phyloP scores from a whole-genome alignment of 2,888 invertebrate genomes.

The Hydriomena furcata region DNA sequence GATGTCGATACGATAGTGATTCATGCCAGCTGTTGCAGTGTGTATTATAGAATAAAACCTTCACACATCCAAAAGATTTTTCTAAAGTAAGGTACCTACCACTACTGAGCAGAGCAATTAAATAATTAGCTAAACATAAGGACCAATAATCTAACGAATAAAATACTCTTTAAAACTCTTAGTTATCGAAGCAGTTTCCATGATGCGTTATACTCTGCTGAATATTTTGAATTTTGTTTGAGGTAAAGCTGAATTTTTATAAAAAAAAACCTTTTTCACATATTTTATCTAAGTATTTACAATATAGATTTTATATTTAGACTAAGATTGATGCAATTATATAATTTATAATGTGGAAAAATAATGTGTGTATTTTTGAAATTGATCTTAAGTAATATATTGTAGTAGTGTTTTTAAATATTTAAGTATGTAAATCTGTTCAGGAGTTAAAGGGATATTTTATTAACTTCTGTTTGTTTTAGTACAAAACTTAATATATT shows the following conservation, averaged over 20 bases:
- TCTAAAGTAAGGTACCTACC: background rate
- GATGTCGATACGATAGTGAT: too few relatives aligned
- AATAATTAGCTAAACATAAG: conserved; percentile 32
- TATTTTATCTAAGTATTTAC: conserved; percentile 36
- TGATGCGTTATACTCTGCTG: conserved; percentile 15
- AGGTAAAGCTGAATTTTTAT: conserved; percentile 27
- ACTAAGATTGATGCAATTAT: conserved; percentile 28
- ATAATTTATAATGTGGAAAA: conserved; percentile 26
- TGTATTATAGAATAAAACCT: too few relatives aligned
- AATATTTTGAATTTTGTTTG: conserved; percentile 21
- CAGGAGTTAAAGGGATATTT: conserved; percentile 11
- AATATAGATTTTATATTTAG: conserved; percentile 34
- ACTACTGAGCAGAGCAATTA: conserved; percentile 3
- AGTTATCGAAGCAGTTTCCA: conserved; percentile 17
- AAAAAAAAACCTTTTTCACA: conserved; percentile 31
- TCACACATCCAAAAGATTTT: background rate
- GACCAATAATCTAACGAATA: conserved; percentile 35
- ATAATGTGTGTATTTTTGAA: conserved; percentile 35
- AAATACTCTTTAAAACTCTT: conserved; percentile 26
- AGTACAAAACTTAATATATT: background rate
- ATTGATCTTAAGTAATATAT: conserved; percentile 26
- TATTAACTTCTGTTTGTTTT: conserved; percentile 11
- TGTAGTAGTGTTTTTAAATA: conserved; percentile 24
- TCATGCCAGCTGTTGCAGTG: too few relatives aligned
- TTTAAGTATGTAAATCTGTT: conserved; percentile 23